phyloP scores from a whole-genome alignment of 2,113 vertebrate genomes.

The Baryphthengus martii region DNA sequence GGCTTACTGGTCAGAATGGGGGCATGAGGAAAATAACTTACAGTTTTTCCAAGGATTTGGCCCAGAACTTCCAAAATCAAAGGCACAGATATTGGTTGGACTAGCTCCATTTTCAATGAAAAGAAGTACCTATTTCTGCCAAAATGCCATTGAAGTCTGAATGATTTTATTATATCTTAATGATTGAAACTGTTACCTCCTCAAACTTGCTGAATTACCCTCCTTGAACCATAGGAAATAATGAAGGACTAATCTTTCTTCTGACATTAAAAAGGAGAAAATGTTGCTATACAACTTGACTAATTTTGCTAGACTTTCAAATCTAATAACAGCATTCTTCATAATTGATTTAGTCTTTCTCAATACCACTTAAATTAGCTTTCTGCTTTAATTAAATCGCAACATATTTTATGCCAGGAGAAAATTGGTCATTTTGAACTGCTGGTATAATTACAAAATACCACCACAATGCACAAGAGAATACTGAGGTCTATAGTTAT shows the following conservation, averaged over 20 bases:
- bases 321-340: slow-evolving; percentile 19
- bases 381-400: slow-evolving; percentile 53
- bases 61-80: background rate
- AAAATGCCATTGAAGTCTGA: background rate
- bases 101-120: background rate
- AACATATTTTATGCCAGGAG: slow-evolving; percentile 10
- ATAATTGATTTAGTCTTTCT: slow-evolving; percentile 39
- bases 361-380: slow-evolving; percentile 33
- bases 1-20: background rate
- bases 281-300: background rate
- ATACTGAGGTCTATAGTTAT: background rate
- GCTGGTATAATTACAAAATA: background rate
- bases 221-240: background rate
- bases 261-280: background rate
- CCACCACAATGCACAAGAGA: background rate
- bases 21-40: background rate
- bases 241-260: background rate
- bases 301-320: slow-evolving; percentile 14
- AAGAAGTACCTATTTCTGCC: background rate
- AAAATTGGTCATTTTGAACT: slow-evolving; percentile 38
- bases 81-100: background rate
- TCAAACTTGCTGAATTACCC: background rate
- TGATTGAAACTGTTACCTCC: background rate
- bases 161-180: background rate
- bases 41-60: background rate